A percentile compares a stretch with the other conserved stretches of the same genome.
Evolutionary conservation across 2,888 invertebrate species (phyloP).

Genomic region (Erebia ligea): DNA sequence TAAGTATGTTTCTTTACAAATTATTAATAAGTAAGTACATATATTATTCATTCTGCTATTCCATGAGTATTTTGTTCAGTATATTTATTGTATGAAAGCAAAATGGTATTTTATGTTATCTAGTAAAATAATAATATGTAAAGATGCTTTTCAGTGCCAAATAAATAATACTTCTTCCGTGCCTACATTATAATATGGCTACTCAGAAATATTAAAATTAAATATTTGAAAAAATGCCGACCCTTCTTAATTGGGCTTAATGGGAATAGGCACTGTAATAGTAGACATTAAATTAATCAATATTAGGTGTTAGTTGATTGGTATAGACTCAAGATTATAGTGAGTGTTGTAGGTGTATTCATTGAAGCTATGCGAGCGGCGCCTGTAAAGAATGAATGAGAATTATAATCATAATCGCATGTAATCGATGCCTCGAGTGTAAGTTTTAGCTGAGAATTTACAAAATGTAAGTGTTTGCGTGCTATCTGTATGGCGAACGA

Average conservation of each 20-base stretch:
- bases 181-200: neutral
- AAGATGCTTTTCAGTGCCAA: constrained; percentile 59
- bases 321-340: constrained; percentile 34
- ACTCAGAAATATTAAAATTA: neutral
- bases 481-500: neutral
- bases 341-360: constrained; percentile 36
- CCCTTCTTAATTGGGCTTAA: neutral
- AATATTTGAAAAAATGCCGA: neutral
- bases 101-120: neutral
- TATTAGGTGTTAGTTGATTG: constrained; percentile 35
- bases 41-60: neutral
- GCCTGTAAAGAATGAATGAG: constrained; percentile 14
- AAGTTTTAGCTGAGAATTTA: neutral
- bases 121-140: constrained; percentile 20
- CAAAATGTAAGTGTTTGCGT: neutral
- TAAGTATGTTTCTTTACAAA: neutral
- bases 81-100: neutral
- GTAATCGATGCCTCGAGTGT: neutral
- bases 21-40: neutral
- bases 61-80: neutral
- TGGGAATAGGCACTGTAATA: constrained; percentile 14
- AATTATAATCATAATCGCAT: neutral
- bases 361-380: constrained; percentile 25
- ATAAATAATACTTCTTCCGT: constrained; percentile 51
- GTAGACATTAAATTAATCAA: constrained; percentile 24